These are phyloP conservation scores for Mercenaria mercenaria DNA, from an alignment of 1,140 invertebrate genomes.

Conservation along the genomic window DNA sequence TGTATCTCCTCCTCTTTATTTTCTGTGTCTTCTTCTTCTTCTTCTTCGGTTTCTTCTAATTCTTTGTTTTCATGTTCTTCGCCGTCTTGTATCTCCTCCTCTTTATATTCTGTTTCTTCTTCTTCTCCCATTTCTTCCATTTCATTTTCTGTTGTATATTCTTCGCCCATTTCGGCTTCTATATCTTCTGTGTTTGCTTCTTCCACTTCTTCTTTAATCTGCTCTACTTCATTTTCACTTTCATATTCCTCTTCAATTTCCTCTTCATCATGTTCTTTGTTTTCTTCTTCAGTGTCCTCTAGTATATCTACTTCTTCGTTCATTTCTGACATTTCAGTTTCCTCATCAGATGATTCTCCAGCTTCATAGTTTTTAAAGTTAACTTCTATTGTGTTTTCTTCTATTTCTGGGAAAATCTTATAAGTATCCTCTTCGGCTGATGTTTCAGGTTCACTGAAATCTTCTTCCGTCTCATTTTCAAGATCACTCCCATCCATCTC, in stretches of 20 bases:
- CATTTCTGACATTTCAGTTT: not conserved
- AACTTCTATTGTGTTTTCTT: not conserved
- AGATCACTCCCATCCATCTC: not conserved
- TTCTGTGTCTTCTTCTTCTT: constrained; percentile 41
- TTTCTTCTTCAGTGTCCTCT: not conserved
- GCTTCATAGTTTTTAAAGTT: not conserved
- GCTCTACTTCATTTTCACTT: not conserved
- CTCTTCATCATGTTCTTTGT: not conserved
- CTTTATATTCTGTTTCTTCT: not conserved
- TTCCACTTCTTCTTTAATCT: not conserved
- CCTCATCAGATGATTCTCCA: no score
- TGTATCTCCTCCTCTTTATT: constrained; percentile 29
- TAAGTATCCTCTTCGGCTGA: not conserved
- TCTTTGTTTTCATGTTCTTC: constrained; percentile 25
- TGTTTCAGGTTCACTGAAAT: not conserved
- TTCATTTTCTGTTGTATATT: not conserved
- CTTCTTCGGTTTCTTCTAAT: constrained; percentile 16
- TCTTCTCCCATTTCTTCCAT: not conserved
- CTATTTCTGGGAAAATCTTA: not conserved
- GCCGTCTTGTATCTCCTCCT: not conserved
- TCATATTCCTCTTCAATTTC: not conserved
- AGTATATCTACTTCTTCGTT: not conserved
- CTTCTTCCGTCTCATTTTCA: not conserved
- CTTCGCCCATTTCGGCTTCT: constrained; percentile 23
- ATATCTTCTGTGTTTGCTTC: not conserved